Base-by-base conservation (phyloP, 2,113 vertebrate species). In the Zosterops japonicus region DNA sequence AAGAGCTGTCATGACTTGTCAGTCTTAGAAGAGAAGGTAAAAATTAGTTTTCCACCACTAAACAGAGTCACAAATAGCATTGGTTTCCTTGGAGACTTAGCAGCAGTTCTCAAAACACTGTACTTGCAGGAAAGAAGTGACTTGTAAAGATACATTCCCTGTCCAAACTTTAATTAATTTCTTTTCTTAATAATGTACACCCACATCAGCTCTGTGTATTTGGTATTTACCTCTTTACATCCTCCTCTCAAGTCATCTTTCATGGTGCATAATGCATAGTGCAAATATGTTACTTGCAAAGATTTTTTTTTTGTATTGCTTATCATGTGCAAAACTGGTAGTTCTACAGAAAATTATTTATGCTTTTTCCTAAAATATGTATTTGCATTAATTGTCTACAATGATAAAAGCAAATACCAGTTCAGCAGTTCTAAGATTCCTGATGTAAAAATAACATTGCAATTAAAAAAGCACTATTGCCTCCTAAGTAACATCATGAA, bases 31-130 rank as follows among this genome's bases (percentile, higher is more conserved):
- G 94, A 97, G 95, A 96, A 98, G 96, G 97, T 98, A 98, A 97
- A 97, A 98, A 97, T 97, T 96, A 97, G 93, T 97, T 97, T 97
- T 95, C 89, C 74, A 90, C 90, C 79, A 93, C 86, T 92, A 97
- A 91, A 94, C 87, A 92, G 72, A 97, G 92, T 96, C 97, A 96
- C 96, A 98, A 97, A 98, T 97, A 98, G 97, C 94, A 89, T 20
- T 88, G 95, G 97, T 98, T 98, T 97, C 98, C 98, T 97, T 98
- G 97, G 97, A 96, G 93, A 98, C 87, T 96, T 77, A 70, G 41
- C 60, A 96, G 95, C 79, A 94, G 89, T 83, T 95, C 93, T 95
- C 87, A 84, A 92, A 95, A 91, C n/a, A 81, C 41, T 35, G 24
- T 47, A 81, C 65, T 83, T 31, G 61, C 31, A 70, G 55, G 31